phyloP scores from a whole-genome alignment of 2,888 invertebrate species.

The Hirtodrosophila cameraria region DNA sequence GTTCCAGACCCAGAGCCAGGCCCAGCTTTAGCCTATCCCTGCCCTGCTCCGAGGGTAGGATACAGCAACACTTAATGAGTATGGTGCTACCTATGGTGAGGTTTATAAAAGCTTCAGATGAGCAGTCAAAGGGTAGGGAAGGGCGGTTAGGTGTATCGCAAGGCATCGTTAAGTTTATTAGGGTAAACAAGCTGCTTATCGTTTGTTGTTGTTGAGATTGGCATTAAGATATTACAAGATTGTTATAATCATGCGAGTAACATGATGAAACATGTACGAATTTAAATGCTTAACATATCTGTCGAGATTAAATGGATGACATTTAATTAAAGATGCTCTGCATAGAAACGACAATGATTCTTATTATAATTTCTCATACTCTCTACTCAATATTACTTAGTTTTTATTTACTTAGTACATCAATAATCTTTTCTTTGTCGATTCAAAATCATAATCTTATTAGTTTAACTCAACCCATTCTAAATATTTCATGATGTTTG shows the following conservation, averaged over 20 bases:
- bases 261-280: neutral
- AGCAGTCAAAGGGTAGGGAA: neutral
- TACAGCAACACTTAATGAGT: constrained; percentile 63
- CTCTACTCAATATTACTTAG: too few relatives aligned
- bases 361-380: too few relatives aligned
- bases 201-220: constrained; percentile 46
- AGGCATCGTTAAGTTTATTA: constrained; percentile 48
- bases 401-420: too few relatives aligned
- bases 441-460: too few relatives aligned
- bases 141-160: constrained; percentile 9
- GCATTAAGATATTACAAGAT: constrained; percentile 51
- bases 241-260: constrained; percentile 22
- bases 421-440: too few relatives aligned
- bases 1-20: neutral
- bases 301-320: too few relatives aligned
- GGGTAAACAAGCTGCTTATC: constrained; percentile 52
- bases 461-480: too few relatives aligned
- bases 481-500: too few relatives aligned
- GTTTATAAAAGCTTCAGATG: constrained; percentile 32
- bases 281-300: too few relatives aligned
- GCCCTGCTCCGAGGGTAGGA: constrained; percentile 17
- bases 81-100: constrained; percentile 39
- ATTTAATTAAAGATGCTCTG: neutral
- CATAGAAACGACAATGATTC: too few relatives aligned
- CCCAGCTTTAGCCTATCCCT: too few relatives aligned